Base-by-base conservation (phyloP, 2,888 invertebrate species). In the Drosophila neotestacea region DNA sequence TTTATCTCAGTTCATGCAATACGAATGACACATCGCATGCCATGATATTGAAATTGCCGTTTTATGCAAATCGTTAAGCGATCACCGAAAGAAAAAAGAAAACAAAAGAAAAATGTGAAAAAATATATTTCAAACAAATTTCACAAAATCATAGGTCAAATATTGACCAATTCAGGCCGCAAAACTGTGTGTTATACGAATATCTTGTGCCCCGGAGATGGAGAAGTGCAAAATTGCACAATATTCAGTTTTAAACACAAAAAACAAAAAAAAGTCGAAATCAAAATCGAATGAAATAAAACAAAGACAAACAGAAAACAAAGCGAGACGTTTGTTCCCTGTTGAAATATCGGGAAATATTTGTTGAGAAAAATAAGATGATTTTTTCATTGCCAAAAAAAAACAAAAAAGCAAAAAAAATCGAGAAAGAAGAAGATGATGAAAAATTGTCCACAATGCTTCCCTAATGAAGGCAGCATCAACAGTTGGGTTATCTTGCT, bases 211-310 rank as follows among this genome's bases (percentile, higher is more conserved):
- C 60, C 51, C 60, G 51, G 39, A 48, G 48, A 6, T 50, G 27
- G 59, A 66, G 71, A 73, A 73, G 74, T 58, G 81, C 73, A 39
- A 86, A 88, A 84, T 84, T 84, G 73, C 84, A 84, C 88, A 84
- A 83, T 67, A 65, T 54, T 30, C 55, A 38, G 30, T 28, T 10
- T 36, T 9, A 9, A 38, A 27, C 32, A 32, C 6, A 32, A 6
- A 32, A 32, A 32, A 32, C 16, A 6, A 7, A 32, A 7, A 32
- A 56, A 42, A 30, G 13, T 30, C 27, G 10, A 59, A 39, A 41
- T 6, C 44, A 34, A 46, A 62, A 68, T 22, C 34, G 44, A 63
- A 55, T 16, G 59, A 36, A 71, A 48, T 42, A 46, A 56, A 56
- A 73, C 51, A 69, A 64, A 64, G 62, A 44, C 47, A 59, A 41